Conservation (phyloP, 1,140 invertebrate species). For the Musca vetustissima region DNA sequence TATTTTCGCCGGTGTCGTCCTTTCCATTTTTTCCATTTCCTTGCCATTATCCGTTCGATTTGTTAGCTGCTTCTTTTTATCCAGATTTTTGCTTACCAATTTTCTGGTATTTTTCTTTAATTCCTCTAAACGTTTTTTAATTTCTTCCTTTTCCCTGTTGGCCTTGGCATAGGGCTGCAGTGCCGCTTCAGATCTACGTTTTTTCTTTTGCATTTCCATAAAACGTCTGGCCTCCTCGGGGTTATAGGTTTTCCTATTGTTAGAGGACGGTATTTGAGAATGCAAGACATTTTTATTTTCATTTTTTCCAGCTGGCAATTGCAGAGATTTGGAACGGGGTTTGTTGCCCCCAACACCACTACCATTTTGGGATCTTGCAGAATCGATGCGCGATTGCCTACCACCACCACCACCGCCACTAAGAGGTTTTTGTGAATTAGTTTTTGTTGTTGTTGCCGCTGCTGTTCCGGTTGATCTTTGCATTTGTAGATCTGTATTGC, state of each 20-base stretch:
- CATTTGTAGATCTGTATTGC: neutral
- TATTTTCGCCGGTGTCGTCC: neutral
- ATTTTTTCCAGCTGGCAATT: slow-evolving; percentile 5
- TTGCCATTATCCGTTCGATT: no score
- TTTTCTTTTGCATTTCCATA: slow-evolving; percentile 27
- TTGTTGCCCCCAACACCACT: neutral
- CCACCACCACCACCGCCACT: neutral
- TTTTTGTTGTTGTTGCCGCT: neutral
- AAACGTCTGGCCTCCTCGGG: slow-evolving; percentile 24
- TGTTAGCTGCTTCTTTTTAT: neutral
- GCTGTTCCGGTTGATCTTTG: neutral
- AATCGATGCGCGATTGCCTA: neutral
- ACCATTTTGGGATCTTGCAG: neutral
- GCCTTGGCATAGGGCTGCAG: neutral
- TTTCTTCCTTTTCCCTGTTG: slow-evolving; percentile 31
- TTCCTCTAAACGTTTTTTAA: slow-evolving; percentile 34
- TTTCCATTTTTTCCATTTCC: neutral
- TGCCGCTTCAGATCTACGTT: neutral
- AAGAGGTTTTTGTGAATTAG: neutral
- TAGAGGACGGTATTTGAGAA: neutral
- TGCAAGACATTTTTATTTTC: neutral
- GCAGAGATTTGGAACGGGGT: slow-evolving; percentile 22
- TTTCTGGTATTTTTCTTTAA: slow-evolving; percentile 31
- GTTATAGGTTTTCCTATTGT: slow-evolving; percentile 16
- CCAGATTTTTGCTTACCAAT: slow-evolving; percentile 32